These are phyloP conservation scores for Escarpia spicata DNA, from an alignment of 2,888 invertebrate species.

Conservation along the genomic window DNA sequence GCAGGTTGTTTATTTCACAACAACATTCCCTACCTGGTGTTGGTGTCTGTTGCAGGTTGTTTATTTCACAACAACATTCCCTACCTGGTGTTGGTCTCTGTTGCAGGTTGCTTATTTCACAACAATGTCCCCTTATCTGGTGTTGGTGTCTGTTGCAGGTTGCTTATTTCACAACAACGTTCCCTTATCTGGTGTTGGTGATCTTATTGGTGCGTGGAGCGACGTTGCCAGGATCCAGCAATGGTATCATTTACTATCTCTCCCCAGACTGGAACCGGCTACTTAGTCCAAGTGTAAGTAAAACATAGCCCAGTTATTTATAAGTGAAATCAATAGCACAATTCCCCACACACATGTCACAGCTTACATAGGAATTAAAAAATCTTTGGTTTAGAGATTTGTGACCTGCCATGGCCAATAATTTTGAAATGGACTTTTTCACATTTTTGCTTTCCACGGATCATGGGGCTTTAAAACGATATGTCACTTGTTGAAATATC, in stretches of 20 bases:
- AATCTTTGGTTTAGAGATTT: not conserved
- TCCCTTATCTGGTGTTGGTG: constrained; percentile 45
- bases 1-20: not conserved
- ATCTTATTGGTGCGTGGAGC: constrained; percentile 62
- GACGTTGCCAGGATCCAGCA: constrained; percentile 57
- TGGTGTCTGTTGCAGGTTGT: not conserved
- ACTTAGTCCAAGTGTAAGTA: not conserved
- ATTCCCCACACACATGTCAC: not conserved
- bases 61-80: not conserved
- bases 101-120: not conserved
- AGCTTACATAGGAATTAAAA: not conserved
- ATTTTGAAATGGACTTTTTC: too few relatives aligned
- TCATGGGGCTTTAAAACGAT: too few relatives aligned
- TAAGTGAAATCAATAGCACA: not conserved
- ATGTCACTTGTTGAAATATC: too few relatives aligned
- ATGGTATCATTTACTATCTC: constrained; percentile 61
- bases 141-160: not conserved
- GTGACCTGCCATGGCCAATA: too few relatives aligned
- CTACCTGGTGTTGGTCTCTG: not conserved
- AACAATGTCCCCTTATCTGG: not conserved
- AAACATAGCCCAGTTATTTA: not conserved
- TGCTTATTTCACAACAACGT: not conserved
- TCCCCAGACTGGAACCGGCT: constrained; percentile 51
- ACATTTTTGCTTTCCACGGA: too few relatives aligned
- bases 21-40: not conserved